Evolutionary conservation across 2,797 vertebrate species (phyloP), one percentile per base, ranked within the genome.

Genomic region (Pseudopleuronectes americanus): DNA sequence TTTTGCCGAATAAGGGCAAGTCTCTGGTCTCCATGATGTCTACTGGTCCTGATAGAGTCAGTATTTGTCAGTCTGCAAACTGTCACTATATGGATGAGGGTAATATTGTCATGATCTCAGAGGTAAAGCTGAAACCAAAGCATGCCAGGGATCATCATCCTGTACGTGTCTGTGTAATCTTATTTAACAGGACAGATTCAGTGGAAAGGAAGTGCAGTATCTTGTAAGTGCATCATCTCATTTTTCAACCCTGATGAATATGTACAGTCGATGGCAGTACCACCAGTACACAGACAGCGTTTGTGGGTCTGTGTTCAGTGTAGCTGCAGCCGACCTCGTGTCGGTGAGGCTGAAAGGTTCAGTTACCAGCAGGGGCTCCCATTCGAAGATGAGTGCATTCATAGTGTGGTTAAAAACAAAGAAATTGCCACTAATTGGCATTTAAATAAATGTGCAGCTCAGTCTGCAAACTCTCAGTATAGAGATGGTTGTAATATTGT

Each of bases 281-380:
- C 51, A 14, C 22, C 22, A 6, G 62, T 51, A 8, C 52, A 58
- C 43, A 64, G 54, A 14, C 38, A 16, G 54, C 53, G 45, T 23
- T 2, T 60, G 64, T 68, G 58, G 8, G 8, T 41, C 26, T 71
- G 62, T 68, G 68, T 57, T 54, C 48, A 47, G 22, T 63, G 57
- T 41, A 24, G 56, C 23, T 73, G 36, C 23, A 14, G 7, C 52
- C 67, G 64, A 78, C 54, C 13, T 24, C 43, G 36, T 14, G 53
- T 66, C 65, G 68, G 53, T 53, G 1, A 74, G 52, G 36, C 36
- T 38, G 36, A 38, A 38, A 4, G 33, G 33, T 36, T 36, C 33
- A 36, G 36, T 38, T 38, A 10, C 36, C 36, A 38, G 36, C 36
- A 38, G 36, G 36, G 36, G 8, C 36, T 38, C 36, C 36, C 10